Base-by-base conservation (phyloP, 2,888 invertebrate species). In the Drosophila neonasuta region DNA sequence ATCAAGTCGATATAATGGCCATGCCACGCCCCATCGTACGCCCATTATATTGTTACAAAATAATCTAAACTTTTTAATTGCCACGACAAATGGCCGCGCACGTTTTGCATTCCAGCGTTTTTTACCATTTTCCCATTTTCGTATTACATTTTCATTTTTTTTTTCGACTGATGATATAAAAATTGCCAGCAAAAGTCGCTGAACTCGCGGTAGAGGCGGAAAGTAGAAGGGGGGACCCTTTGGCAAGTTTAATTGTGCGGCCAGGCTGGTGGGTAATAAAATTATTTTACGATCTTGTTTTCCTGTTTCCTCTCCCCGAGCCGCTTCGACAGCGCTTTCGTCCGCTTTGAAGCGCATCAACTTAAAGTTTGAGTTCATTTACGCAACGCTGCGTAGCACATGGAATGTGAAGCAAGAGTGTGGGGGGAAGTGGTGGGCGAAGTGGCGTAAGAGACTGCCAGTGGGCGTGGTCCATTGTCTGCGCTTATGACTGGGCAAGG, bases 21-120 rank as follows among this genome's bases (percentile, higher is more conserved):
- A 46, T 32, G 56, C 62, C 63, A 59, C 70, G 46, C 57, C 59
- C 59, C 48, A 13, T 11, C 42, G 42, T 39, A 17, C 61, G 34
- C 49, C 51, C 63, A 60, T 69, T 64, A 68, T 65, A 76, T 80
- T 77, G 66, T 71, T 71, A 71, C 63, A 72, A 72, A 68, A 77
- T 80, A 78, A 82, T 78, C 71, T 71, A 82, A 87, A 87, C 78
- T 84, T 84, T 87, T 84, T 84, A 87, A 84, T 84, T 85, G 83
- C 76, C 80, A 68, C 68, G 76, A 77, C 85, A 82, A 83, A 81
- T 86, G 81, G 73, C 64, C 69, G 75, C 29, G 63, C 73, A 64
- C 79, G 79, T 84, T 81, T 71, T 77, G 68, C 61, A 73, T 68
- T 74, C 17, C 48, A 56, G 13, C 32, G 46, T 24, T 63, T 77